Percentiles rank a stretch among this genome's conserved stretches.
Conservation (phyloP, 2,888 invertebrate genomes). For the Halictus ligatus region DNA sequence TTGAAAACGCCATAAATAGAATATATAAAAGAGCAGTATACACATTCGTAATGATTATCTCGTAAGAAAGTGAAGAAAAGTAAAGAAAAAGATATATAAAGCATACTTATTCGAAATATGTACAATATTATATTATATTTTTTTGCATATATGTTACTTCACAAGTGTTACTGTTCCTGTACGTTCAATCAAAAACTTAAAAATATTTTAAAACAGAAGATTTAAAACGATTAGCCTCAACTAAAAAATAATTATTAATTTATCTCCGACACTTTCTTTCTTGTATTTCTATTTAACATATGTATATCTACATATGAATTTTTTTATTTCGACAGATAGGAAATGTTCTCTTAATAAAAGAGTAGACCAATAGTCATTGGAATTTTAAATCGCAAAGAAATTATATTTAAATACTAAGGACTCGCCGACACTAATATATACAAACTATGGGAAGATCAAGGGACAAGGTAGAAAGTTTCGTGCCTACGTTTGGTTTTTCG, state of each 20-base stretch:
- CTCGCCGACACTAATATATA: neutral
- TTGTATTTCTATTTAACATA: neutral
- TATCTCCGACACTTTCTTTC: neutral
- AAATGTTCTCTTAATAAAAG: neutral
- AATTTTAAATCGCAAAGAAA: neutral
- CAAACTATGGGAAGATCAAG: conserved; percentile 20
- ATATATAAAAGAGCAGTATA: no score
- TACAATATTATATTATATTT: no score
- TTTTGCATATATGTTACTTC: no score
- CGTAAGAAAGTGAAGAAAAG: no score
- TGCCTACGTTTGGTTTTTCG: conserved; percentile 38
- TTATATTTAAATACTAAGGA: neutral
- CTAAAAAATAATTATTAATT: neutral
- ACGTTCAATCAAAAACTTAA: no score
- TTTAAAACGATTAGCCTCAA: neutral
- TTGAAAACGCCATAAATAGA: no score
- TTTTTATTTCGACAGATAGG: neutral
- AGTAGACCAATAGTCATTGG: neutral
- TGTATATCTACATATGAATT: neutral
- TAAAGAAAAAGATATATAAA: no score
- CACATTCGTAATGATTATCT: no score
- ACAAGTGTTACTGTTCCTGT: no score
- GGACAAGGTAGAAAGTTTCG: conserved; percentile 47
- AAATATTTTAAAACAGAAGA: neutral
- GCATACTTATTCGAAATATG: no score